phyloP scores from a whole-genome alignment of 1,140 invertebrate species.

The Cotesia glomerata region DNA sequence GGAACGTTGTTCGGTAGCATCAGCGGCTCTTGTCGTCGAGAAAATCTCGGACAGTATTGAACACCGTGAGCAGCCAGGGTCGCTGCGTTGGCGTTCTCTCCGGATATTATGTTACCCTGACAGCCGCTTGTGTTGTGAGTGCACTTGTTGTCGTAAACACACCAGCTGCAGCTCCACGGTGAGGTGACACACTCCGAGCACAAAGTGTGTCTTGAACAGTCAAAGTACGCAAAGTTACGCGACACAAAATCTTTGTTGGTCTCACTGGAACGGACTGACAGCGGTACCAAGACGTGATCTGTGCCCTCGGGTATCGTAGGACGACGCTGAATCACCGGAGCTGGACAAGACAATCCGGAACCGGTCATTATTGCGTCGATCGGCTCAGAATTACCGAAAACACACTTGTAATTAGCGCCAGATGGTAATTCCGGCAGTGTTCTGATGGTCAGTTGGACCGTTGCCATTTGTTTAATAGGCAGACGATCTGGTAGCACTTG shows the following conservation, averaged over 20 bases:
- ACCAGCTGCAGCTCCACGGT: constrained; percentile 94
- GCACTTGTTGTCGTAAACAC: constrained; percentile 93
- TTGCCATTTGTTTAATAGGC: constrained; percentile 83
- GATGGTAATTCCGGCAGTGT: constrained; percentile 87
- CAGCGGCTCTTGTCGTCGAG: constrained; percentile 69
- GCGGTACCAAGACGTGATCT: constrained; percentile 89
- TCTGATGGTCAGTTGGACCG: constrained; percentile 86
- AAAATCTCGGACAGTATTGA: constrained; percentile 82
- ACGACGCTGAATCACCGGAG: constrained; percentile 77
- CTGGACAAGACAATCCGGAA: constrained; percentile 83
- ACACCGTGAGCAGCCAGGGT: constrained; percentile 76
- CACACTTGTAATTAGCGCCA: constrained; percentile 92
- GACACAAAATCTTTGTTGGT: constrained; percentile 96
- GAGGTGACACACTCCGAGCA: constrained; percentile 87
- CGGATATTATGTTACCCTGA: constrained; percentile 78
- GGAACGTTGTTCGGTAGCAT: constrained; percentile 87
- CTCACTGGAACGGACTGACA: constrained; percentile 92
- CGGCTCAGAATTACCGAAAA: constrained; percentile 83
- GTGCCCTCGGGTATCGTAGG: constrained; percentile 79
- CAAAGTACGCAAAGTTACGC: constrained; percentile 91
- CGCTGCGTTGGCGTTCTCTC: constrained; percentile 78
- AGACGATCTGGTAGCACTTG: constrained; percentile 89
- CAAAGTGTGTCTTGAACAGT: constrained; percentile 87
- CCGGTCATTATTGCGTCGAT: constrained; percentile 84
- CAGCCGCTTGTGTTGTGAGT: constrained; percentile 85